These are phyloP conservation scores for Daphoenositta chrysoptera DNA, from an alignment of 2,113 vertebrate species.

Conservation along the genomic window DNA sequence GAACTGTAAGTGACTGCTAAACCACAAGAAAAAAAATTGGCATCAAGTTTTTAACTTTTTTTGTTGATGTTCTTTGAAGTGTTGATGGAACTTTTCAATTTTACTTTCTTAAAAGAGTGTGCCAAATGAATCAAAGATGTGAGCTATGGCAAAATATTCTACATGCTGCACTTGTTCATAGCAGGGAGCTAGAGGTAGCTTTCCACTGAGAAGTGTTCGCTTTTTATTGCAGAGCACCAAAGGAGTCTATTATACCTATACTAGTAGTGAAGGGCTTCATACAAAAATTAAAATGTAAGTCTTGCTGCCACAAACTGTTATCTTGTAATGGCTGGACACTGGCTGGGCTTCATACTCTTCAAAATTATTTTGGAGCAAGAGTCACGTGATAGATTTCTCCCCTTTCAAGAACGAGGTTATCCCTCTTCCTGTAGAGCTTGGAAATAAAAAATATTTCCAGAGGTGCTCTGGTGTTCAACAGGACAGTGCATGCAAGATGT, in stretches of 20 bases:
- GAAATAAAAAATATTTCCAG: neutral
- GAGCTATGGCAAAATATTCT: neutral
- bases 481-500: neutral
- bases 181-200: neutral
- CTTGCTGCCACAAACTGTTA: neutral
- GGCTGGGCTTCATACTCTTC: neutral
- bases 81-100: neutral
- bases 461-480: neutral
- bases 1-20: neutral
- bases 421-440: neutral
- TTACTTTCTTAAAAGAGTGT: neutral
- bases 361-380: neutral
- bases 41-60: neutral
- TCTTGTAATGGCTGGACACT: neutral
- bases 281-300: neutral
- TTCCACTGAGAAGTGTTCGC: neutral
- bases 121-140: neutral
- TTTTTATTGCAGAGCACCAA: neutral
- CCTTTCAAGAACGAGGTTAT: neutral
- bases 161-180: neutral
- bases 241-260: neutral
- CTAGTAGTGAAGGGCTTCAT: neutral
- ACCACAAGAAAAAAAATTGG: neutral
- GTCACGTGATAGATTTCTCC: neutral
- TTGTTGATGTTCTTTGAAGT: neutral